Conservation (phyloP, 2,113 vertebrate genomes). For the Vimba vimba region DNA sequence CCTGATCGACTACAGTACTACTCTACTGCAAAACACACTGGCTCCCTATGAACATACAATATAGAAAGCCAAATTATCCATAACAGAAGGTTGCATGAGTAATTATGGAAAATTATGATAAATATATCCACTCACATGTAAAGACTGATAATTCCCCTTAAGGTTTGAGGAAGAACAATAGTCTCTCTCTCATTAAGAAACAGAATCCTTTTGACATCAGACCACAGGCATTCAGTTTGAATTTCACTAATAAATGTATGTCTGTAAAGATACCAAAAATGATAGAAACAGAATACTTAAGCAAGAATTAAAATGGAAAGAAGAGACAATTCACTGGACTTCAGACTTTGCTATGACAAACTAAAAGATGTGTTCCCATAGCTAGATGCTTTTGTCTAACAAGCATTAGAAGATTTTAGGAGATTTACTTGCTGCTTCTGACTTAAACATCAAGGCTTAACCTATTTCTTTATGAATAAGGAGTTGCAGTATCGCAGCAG, state of each 20-base stretch:
- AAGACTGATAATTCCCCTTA: not conserved
- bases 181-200: conserved; percentile 13
- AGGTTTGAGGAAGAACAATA: conserved; percentile 19
- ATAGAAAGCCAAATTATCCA: not conserved
- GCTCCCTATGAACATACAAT: not conserved
- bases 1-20: not conserved
- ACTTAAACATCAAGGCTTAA: conserved; percentile 78
- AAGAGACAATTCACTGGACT: conserved; percentile 52
- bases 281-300: conserved; percentile 26
- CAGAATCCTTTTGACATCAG: conserved; percentile 35
- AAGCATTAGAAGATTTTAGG: conserved; percentile 71
- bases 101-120: not conserved
- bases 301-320: not conserved
- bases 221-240: conserved; percentile 9
- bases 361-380: conserved; percentile 64
- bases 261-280: conserved; percentile 47
- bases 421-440: conserved; percentile 70
- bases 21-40: not conserved
- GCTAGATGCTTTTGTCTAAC: conserved; percentile 68
- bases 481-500: conserved; percentile 57
- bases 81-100: not conserved
- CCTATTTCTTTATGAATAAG: conserved; percentile 74
- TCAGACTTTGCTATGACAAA: conserved; percentile 56
- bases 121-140: not conserved
- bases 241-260: conserved; percentile 15